Evolutionary conservation across 1,140 invertebrate species (phyloP).

Genomic region (Aphelinus certus): DNA sequence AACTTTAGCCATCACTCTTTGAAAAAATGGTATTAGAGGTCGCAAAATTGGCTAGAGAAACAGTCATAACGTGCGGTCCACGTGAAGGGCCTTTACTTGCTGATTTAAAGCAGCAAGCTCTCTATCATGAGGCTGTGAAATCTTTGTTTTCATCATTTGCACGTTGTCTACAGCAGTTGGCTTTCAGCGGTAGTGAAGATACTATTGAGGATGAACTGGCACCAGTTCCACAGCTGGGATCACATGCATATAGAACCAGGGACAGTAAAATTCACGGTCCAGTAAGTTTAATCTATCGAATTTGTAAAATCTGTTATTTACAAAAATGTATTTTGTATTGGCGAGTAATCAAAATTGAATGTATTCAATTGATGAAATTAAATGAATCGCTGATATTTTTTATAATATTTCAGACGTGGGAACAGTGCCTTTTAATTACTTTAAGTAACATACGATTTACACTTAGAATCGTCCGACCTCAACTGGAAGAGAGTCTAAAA

Average conservation of each 20-base stretch:
- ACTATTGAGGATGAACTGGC: constrained; percentile 68
- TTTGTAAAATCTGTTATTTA: constrained; percentile 22
- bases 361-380: no score
- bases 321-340: constrained; percentile 24
- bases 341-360: no score
- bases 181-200: constrained; percentile 71
- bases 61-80: constrained; percentile 77
- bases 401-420: constrained; percentile 68
- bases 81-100: constrained; percentile 77
- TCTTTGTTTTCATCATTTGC: constrained; percentile 76
- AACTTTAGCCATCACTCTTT: constrained; percentile 79
- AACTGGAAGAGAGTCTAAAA: constrained; percentile 69
- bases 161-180: constrained; percentile 72
- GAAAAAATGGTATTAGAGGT: constrained; percentile 86
- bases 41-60: constrained; percentile 85
- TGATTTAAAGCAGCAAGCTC: constrained; percentile 70
- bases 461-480: constrained; percentile 75
- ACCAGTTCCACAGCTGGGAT: constrained; percentile 73
- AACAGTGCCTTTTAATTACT: constrained; percentile 84
- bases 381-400: no score
- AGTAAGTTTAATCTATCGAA: constrained; percentile 43
- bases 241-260: constrained; percentile 61
- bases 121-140: constrained; percentile 77
- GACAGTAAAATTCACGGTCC: constrained; percentile 56
- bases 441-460: constrained; percentile 92